Base-by-base conservation (phyloP, 2,888 invertebrate species). In the Julus scandinavius region DNA sequence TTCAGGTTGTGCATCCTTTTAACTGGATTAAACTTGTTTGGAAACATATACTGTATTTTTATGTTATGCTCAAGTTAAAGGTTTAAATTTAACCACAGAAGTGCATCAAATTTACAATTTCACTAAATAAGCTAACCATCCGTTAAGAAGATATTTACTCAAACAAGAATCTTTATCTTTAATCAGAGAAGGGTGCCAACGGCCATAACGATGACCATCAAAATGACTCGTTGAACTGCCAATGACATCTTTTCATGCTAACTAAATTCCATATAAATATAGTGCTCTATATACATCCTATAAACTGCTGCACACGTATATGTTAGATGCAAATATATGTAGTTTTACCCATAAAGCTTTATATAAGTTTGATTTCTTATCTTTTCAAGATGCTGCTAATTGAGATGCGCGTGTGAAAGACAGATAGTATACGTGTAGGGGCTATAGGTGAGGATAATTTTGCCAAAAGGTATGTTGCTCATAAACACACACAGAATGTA, bases 311-410 rank as follows among this genome's bases (percentile, higher is more conserved):
- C 50, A 50, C 50, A 13, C 29, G 29, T 29, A 45, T 6, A 45
- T 45, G 7, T 45, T 45, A 45, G 45, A 45, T 45, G 45, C 45
- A 45, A 45, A 45, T 45, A 45, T 45, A 7, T 45, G 7, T 45
- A 45, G 58, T 6, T 17, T n/a, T n/a, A n/a, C 29, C 72, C 9
- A 72, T 72, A 29, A 72, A 29, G 29, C 72, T n/a, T 72, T 72
- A 29, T 72, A 29, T 29, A 72, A 29, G 29, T 72, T 72, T n/a
- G 72, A 72, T 72, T 72, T 29, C 72, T 72, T 72, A 72, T 72
- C 72, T n/a, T 72, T 29, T 72, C 29, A 72, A 72, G 72, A 72
- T 29, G 72, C 29, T 72, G 72, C 20, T 63, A 63, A 63, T 63
- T 63, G 63, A 63, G 63, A 63, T 63, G 2, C n/a, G 63, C 3